A percentile compares a stretch with the other conserved stretches of the same genome.
Conservation (phyloP, 2,113 vertebrate species). For the Ammodytes marinus region DNA sequence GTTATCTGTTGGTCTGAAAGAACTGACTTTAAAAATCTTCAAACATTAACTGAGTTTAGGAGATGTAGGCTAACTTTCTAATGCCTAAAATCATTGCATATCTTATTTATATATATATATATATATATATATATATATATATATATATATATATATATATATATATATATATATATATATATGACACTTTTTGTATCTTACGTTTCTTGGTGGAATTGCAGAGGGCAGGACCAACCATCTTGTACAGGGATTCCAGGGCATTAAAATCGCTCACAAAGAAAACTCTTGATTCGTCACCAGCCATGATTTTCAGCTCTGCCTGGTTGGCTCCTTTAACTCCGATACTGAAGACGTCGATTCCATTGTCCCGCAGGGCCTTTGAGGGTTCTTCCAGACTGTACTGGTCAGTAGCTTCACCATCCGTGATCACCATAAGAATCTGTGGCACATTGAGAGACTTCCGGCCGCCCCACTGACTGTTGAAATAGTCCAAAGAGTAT, state of each 20-base stretch:
- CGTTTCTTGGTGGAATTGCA: slow-evolving; percentile 85
- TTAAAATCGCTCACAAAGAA: slow-evolving; percentile 81
- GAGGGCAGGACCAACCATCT: slow-evolving; percentile 77
- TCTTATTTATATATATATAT: not conserved
- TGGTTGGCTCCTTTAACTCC: slow-evolving; percentile 77
- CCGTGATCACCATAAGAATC: slow-evolving; percentile 87
- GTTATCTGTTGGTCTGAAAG: too few species aligned
- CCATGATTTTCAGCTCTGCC: slow-evolving; percentile 81
- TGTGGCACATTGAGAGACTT: slow-evolving; percentile 65
- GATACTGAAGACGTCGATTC: slow-evolving; percentile 81
- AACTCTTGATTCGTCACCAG: slow-evolving; percentile 64
- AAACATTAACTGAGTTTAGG: not conserved
- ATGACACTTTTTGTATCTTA: slow-evolving; percentile 49
- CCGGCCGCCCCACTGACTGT: slow-evolving; percentile 72
- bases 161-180: too few species aligned
- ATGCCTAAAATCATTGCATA: not conserved
- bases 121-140: too few species aligned
- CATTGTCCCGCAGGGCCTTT: slow-evolving; percentile 55
- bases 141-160: too few species aligned
- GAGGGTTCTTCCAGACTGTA: slow-evolving; percentile 50
- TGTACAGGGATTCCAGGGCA: slow-evolving; percentile 76
- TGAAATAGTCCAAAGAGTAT: slow-evolving; percentile 78
- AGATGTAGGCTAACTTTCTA: not conserved
- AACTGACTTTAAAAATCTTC: too few species aligned
- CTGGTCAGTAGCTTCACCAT: slow-evolving; percentile 79